Conservation (phyloP, 2,113 vertebrate genomes). For the Paradoxurus hermaphroditus region DNA sequence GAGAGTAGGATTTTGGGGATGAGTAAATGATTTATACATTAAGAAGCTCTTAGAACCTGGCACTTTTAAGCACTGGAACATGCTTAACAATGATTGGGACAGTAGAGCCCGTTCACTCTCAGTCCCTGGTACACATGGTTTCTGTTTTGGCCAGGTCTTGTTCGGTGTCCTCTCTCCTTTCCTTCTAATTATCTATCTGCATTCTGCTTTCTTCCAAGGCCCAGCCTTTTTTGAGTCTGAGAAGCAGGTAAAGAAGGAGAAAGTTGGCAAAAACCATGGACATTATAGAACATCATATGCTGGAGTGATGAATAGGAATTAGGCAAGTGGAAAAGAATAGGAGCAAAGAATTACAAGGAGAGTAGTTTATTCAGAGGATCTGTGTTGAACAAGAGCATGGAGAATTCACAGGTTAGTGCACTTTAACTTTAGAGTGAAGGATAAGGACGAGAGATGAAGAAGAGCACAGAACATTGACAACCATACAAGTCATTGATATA, state of each 20-base stretch:
- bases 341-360: neutral
- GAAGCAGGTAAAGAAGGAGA: neutral
- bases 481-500: neutral
- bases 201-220: neutral
- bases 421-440: slow-evolving; percentile 18
- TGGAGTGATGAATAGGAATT: neutral
- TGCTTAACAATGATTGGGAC: accelerated
- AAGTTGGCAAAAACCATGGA: neutral
- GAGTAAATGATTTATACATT: neutral
- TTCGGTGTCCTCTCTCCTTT: neutral
- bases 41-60: neutral
- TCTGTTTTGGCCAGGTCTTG: neutral
- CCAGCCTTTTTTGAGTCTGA: neutral
- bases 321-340: neutral
- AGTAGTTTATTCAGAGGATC: neutral
- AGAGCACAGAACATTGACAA: neutral
- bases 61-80: neutral
- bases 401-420: neutral
- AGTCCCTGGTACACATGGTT: too few species aligned
- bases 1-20: neutral
- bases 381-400: neutral
- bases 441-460: neutral
- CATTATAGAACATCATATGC: neutral
- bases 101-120: neutral
- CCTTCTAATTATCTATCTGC: neutral